These are phyloP conservation scores for Apodemus speciosus DNA, from an alignment of 2,113 vertebrate genomes.

Conservation along the genomic window DNA sequence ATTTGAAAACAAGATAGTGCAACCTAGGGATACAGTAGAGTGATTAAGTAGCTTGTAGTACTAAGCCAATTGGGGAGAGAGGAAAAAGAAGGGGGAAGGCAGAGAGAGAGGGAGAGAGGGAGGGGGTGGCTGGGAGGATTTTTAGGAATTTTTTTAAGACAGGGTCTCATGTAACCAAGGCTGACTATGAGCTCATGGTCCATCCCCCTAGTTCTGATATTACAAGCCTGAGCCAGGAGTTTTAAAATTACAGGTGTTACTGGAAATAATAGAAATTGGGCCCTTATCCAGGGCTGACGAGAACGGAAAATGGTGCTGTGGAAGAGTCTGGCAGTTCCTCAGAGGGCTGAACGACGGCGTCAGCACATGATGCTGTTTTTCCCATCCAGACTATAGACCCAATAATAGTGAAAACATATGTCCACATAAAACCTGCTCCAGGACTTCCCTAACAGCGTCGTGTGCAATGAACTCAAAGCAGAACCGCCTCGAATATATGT, in stretches of 20 bases:
- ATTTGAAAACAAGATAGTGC: not conserved
- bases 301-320: not conserved
- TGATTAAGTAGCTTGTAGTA: not conserved
- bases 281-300: not conserved
- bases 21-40: not conserved
- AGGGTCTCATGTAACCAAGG: not conserved
- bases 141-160: not conserved
- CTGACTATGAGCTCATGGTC: not conserved
- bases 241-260: not conserved
- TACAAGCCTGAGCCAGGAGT: not conserved
- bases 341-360: not conserved
- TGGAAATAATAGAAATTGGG: constrained; percentile 2
- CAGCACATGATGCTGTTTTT: not conserved
- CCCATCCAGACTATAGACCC: not conserved
- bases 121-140: not conserved
- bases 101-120: too few relatives aligned
- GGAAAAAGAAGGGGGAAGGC: too few relatives aligned
- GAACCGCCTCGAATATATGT: not conserved
- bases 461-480: not conserved
- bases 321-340: not conserved
- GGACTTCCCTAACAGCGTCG: not conserved
- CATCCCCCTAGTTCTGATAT: not conserved
- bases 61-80: not conserved
- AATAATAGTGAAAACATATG: constrained; percentile 9
- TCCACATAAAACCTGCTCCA: not conserved